Percentiles rank a stretch among this genome's conserved stretches.
phyloP scores from a whole-genome alignment of 2,113 vertebrate genomes.

The Ctenodactylus gundi region DNA sequence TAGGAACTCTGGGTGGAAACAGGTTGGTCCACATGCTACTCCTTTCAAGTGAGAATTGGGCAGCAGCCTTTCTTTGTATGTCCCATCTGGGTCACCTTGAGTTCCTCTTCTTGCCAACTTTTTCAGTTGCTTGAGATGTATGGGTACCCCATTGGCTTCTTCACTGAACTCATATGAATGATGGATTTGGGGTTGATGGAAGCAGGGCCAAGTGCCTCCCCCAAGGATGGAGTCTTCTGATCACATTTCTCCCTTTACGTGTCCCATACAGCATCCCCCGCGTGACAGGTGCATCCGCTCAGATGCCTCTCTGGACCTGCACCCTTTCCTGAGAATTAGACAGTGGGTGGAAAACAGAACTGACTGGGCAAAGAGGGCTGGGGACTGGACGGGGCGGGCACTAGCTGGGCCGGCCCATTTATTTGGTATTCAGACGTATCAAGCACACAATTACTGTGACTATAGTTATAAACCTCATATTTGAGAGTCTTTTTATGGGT shows the following conservation, averaged over 20 bases:
- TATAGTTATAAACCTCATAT: conserved; percentile 84
- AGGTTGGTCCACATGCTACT: accelerated
- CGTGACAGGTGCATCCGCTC: not conserved
- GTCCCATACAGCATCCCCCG: not conserved
- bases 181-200: conserved; percentile 78
- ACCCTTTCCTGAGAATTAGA: not conserved
- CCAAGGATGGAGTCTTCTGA: conserved; percentile 46
- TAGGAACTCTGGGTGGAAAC: not conserved
- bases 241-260: not conserved
- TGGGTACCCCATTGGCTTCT: conserved; percentile 77
- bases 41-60: not conserved
- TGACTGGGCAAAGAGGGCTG: conserved; percentile 18
- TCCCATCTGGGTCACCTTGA: not conserved
- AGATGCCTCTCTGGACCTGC: not conserved
- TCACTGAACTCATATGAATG: conserved; percentile 74
- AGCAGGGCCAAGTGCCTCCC: conserved; percentile 68
- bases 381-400: not conserved
- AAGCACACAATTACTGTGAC: conserved; percentile 86
- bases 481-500: conserved; percentile 89
- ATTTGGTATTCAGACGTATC: conserved; percentile 85
- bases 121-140: conserved; percentile 67
- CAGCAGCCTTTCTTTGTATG: not conserved
- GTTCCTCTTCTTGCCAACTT: conserved; percentile 69
- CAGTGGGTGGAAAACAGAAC: not conserved
- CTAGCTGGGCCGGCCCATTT: conserved; percentile 72